phyloP scores from a whole-genome alignment of 2,113 vertebrate genomes.

The Brachyhypopomus occidentalis region DNA sequence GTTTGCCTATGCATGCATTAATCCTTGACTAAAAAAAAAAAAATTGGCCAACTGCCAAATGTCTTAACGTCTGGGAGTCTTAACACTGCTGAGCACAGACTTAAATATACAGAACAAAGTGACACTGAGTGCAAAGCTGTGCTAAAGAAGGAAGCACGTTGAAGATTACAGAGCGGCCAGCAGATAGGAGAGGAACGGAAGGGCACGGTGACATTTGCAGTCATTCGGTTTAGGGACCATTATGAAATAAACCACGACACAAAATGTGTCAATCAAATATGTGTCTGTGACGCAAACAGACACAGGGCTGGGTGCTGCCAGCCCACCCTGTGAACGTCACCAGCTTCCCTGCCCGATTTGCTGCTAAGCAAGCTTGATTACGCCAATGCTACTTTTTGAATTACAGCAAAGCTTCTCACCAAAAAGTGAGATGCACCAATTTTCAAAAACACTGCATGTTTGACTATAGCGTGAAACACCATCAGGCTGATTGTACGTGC shows the following conservation, averaged over 20 bases:
- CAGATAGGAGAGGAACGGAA: neutral
- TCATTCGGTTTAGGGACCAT: no score
- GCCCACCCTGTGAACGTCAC: neutral
- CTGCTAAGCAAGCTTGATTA: neutral
- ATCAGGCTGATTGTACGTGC: no score
- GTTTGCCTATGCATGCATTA: no score
- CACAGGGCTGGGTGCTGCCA: no score
- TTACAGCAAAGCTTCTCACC: neutral
- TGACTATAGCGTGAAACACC: no score
- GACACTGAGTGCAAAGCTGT: neutral
- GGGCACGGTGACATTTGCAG: neutral
- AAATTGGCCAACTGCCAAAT: no score
- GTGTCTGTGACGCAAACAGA: no score
- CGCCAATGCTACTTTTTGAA: neutral
- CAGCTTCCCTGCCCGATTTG: neutral
- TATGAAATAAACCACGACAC: neutral
- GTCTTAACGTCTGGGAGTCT: no score
- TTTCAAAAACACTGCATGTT: no score
- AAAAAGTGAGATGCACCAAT: neutral
- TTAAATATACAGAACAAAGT: no score
- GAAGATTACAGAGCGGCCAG: neutral
- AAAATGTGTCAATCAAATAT: neutral
- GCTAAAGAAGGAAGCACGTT: neutral
- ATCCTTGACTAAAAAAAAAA: no score
- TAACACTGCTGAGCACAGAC: no score